Conservation (phyloP, 2,888 invertebrate species). For the Synergus japonicus region DNA sequence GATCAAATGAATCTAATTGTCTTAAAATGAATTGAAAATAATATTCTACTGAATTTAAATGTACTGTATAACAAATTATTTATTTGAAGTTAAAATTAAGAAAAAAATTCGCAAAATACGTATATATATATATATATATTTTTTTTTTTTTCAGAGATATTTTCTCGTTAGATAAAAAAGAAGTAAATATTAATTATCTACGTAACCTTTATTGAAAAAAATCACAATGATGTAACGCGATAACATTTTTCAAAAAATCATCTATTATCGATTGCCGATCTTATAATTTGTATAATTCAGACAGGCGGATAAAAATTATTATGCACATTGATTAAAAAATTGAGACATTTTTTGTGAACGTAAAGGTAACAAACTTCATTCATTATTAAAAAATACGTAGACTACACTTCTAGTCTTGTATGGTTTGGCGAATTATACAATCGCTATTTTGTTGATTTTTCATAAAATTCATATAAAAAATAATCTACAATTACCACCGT, state of each 20-base stretch:
- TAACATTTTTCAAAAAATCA: background rate
- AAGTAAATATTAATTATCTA: background rate
- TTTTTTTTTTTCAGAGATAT: background rate
- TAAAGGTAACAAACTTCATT: background rate
- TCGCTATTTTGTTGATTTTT: conserved; percentile 3
- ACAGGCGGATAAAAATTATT: background rate
- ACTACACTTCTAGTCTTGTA: conserved; percentile 3
- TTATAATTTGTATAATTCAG: conserved; percentile 18
- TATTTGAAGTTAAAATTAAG: too few species aligned
- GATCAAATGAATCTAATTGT: too few species aligned
- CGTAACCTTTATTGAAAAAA: conserved; percentile 20
- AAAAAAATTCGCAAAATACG: background rate
- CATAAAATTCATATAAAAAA: conserved; percentile 38
- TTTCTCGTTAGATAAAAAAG: background rate
- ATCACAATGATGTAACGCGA: conserved; percentile 40
- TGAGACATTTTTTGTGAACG: conserved; percentile 6
- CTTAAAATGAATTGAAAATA: too few species aligned
- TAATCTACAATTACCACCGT: conserved; percentile 26
- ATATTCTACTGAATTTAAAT: too few species aligned
- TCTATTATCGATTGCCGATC: conserved; percentile 19
- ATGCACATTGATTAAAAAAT: conserved; percentile 2
- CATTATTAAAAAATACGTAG: conserved; percentile 29
- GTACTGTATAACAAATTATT: too few species aligned
- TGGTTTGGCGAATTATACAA: conserved; percentile 2
- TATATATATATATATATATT: too few species aligned